Evolutionary conservation across 2,797 vertebrate genomes (phyloP).

Genomic region (Holocentrus rufus): DNA sequence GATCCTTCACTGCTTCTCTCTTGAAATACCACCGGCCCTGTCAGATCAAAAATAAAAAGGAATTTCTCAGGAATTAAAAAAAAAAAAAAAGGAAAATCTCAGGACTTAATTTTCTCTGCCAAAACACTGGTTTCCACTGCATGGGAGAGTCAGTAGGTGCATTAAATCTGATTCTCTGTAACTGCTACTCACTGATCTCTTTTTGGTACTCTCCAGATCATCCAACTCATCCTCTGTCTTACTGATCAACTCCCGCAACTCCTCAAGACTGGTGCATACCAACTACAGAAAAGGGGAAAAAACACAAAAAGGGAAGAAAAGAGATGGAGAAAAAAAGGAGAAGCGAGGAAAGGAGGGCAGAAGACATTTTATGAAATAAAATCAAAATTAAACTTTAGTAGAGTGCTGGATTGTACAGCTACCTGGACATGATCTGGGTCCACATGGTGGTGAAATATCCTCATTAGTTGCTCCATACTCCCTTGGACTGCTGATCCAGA

Average conservation of each 20-base stretch:
- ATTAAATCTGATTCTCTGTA: too few relatives aligned
- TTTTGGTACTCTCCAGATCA: constrained; percentile 93
- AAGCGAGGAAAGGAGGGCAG: not conserved
- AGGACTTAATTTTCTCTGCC: not conserved
- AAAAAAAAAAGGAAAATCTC: not conserved
- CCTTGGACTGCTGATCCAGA: too few relatives aligned
- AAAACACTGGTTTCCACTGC: too few relatives aligned
- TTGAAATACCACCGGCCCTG: constrained; percentile 92
- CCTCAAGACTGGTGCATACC: constrained; percentile 96
- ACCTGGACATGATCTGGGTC: too few relatives aligned
- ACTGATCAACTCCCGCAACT: constrained; percentile 94
- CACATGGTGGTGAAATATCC: too few relatives aligned
- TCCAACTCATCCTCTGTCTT: constrained; percentile 96
- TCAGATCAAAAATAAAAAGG: constrained; percentile 58
- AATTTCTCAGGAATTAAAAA: constrained; percentile 17
- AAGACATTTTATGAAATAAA: not conserved
- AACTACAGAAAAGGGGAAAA: constrained; percentile 77
- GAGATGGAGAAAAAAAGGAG: not conserved
- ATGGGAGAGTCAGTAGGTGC: too few relatives aligned
- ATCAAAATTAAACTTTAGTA: too few relatives aligned
- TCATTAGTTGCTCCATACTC: too few relatives aligned
- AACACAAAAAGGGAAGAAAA: not conserved
- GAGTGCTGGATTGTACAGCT: too few relatives aligned
- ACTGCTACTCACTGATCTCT: constrained; percentile 92
- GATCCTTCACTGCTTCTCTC: constrained; percentile 94